A percentile compares a stretch with the other conserved stretches of the same genome.
phyloP scores from a whole-genome alignment of 2,113 vertebrate species.

The Emberiza fucata region DNA sequence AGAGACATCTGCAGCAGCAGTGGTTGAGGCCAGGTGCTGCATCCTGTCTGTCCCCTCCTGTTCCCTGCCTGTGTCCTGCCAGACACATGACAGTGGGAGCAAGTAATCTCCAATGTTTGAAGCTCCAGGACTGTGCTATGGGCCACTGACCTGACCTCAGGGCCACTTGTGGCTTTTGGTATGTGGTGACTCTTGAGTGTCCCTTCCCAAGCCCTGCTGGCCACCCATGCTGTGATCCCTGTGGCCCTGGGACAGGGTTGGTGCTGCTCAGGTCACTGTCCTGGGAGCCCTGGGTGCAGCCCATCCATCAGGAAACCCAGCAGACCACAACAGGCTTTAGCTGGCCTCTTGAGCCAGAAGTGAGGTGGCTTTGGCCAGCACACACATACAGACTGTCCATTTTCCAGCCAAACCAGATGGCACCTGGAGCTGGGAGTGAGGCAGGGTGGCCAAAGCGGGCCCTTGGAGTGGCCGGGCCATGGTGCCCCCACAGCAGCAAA shows the following conservation, averaged over 20 bases:
- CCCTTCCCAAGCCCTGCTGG: neutral
- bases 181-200: neutral
- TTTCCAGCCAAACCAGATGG: neutral
- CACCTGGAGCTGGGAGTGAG: neutral
- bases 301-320: neutral
- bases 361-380: neutral
- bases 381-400: neutral
- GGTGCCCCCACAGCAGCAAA: neutral
- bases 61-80: neutral
- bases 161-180: neutral
- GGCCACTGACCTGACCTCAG: neutral
- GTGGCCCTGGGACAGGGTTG: fast-evolving
- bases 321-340: neutral
- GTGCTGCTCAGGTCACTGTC: fast-evolving
- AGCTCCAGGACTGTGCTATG: neutral
- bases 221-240: neutral
- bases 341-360: neutral
- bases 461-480: fast-evolving
- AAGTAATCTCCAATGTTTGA: neutral
- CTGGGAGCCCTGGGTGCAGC: neutral
- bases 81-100: neutral
- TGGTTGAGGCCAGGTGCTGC: neutral
- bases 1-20: neutral
- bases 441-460: neutral
- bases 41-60: neutral